Percentiles rank a stretch among this genome's conserved stretches.
phyloP scores from a whole-genome alignment of 53 echinoderm and acorn worm genomes.

The Astropecten irregularis region DNA sequence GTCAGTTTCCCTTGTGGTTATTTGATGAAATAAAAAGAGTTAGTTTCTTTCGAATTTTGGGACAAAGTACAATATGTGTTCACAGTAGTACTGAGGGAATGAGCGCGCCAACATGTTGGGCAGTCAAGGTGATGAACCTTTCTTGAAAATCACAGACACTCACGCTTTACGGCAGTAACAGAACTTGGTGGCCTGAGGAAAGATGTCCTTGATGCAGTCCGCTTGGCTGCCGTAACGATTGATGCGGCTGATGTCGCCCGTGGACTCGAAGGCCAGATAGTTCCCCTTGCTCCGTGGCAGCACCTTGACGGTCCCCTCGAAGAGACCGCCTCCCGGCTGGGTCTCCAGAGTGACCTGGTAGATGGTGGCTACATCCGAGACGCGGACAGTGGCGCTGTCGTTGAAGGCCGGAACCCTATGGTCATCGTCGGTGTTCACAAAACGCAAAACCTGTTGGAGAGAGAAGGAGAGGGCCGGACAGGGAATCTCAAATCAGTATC shows the following conservation, averaged over 20 bases:
- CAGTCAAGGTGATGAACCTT: too few species aligned
- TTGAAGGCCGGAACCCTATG: conserved; percentile 38
- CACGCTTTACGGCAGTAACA: conserved; percentile 68
- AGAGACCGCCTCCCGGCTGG: conserved; percentile 61
- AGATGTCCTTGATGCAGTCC: conserved; percentile 33
- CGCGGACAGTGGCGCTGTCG: conserved; percentile 31
- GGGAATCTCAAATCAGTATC: too few species aligned
- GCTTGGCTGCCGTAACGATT: conserved; percentile 60
- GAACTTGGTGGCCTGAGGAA: conserved; percentile 23
- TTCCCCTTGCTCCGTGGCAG: neutral
- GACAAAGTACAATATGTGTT: too few species aligned
- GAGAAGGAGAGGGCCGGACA: neutral
- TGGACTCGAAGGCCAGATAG: neutral
- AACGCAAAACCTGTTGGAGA: conserved; percentile 48
- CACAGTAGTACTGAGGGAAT: too few species aligned
- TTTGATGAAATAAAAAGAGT: too few species aligned
- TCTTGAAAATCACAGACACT: too few species aligned
- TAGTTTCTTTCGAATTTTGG: too few species aligned
- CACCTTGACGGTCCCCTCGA: conserved; percentile 55
- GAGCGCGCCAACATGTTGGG: too few species aligned
- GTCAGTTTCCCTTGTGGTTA: too few species aligned
- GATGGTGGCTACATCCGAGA: conserved; percentile 29
- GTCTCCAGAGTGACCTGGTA: conserved; percentile 65
- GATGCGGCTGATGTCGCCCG: conserved; percentile 61
- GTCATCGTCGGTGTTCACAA: conserved; percentile 24